Base-by-base conservation (phyloP, 2,113 vertebrate genomes). In the Lynx canadensis region DNA sequence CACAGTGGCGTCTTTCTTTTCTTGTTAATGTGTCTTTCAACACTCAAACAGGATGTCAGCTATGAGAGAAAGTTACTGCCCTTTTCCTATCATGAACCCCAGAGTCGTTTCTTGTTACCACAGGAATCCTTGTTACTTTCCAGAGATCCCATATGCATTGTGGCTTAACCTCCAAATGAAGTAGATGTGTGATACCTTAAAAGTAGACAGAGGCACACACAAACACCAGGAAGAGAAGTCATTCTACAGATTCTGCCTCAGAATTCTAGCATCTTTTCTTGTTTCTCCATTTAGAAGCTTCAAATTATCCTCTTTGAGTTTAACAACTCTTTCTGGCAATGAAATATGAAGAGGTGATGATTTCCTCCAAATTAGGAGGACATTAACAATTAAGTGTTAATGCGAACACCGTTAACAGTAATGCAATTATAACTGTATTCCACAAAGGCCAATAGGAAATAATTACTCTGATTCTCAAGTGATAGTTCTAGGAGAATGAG, bases 401-500 rank as follows among this genome's bases (percentile, higher is more conserved):
- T 97, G 83, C 94, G 98, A 98, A 98, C 90, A 97, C 90, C 69
- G 68, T 98, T 98, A 98, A 98, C 93, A 98, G 96, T 98, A 98
- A 98, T 97, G 96, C 98, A 99, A 98, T 99, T 98, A 98, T 98
- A 99, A 97, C 94, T 95, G 90, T 98, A 99, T 99, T 98, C 98
- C 98, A 98, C 92, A 97, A 99, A 99, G 98, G 98, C 97, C 98
- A 97, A 98, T 98, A 98, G 97, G 97, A 99, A 98, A 99, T 99
- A 99, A 99, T 99, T 98, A 99, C 97, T 98, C 97, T 98, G 98
- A 99, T 98, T 98, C 98, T 99, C 98, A 98, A 98, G 98, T 98
- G 98, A 98, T 97, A 97, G 95, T 97, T 97, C 71, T 93, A 97
- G 95, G 80, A 98, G 98, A 98, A 98, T 98, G 94, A 98, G 98